Evolutionary conservation across 2,113 vertebrate species (phyloP).

Genomic region (Chamaea fasciata): DNA sequence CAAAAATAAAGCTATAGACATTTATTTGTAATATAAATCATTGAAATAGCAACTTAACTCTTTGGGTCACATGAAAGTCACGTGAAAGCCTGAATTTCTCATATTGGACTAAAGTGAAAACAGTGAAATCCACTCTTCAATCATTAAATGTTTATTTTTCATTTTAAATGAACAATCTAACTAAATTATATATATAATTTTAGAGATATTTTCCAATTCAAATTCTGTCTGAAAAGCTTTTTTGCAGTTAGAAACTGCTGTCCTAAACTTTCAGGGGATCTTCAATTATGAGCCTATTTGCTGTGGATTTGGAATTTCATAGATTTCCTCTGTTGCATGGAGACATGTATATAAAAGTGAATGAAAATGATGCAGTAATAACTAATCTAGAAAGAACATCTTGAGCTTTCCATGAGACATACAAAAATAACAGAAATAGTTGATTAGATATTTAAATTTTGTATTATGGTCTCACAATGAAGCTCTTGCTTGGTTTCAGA

Average conservation of each 20-base stretch:
- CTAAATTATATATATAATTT: neutral
- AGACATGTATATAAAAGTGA: neutral
- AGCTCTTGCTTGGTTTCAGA: neutral
- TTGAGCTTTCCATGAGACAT: neutral
- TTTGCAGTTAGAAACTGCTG: neutral
- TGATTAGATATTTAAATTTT: neutral
- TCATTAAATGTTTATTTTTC: neutral
- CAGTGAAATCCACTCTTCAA: neutral
- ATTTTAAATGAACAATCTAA: neutral
- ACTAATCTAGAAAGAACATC: neutral
- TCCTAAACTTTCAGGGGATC: neutral
- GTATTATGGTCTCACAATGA: neutral
- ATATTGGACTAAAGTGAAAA: neutral
- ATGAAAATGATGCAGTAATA: neutral
- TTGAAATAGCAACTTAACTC: neutral
- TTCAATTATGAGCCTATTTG: neutral
- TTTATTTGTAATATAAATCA: neutral
- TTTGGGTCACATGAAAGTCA: neutral
- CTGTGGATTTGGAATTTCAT: neutral
- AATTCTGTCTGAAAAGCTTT: neutral
- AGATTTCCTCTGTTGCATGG: neutral
- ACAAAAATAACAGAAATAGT: neutral
- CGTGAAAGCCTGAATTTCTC: neutral
- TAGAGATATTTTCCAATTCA: neutral
- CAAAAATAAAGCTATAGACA: neutral